Evolutionary conservation across 1,140 invertebrate genomes (phyloP).

Genomic region (Colletes gigas): DNA sequence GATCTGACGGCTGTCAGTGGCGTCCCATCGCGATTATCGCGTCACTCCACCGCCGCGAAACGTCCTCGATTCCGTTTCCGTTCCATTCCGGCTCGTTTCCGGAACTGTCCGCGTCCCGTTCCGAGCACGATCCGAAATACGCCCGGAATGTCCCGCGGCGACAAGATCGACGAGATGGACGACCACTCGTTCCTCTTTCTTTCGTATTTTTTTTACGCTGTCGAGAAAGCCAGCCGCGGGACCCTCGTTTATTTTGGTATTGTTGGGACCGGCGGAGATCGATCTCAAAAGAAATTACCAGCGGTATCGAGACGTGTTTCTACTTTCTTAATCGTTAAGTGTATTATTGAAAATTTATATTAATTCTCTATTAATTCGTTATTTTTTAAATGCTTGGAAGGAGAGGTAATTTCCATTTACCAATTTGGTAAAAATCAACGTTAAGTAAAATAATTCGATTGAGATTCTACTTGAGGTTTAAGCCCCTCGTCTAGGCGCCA

Average conservation of each 20-base stretch:
- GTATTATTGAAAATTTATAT: too few relatives aligned
- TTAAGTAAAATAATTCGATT: too few relatives aligned
- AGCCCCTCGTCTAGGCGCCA: too few relatives aligned
- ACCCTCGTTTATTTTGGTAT: too few relatives aligned
- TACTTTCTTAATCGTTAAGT: too few relatives aligned
- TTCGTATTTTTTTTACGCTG: too few relatives aligned
- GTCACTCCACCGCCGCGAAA: slow-evolving; percentile 28
- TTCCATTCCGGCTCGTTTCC: background rate
- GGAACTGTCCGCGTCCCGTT: slow-evolving; percentile 16
- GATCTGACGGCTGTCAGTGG: slow-evolving; percentile 46
- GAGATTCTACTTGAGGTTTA: too few relatives aligned
- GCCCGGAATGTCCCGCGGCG: slow-evolving; percentile 9
- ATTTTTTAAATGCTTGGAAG: too few relatives aligned
- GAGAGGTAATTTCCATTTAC: too few relatives aligned
- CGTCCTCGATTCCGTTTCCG: slow-evolving; percentile 27
- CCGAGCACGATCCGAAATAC: background rate
- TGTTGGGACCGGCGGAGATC: background rate
- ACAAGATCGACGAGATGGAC: slow-evolving; percentile 42
- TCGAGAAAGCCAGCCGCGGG: too few relatives aligned
- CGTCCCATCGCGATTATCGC: slow-evolving; percentile 56
- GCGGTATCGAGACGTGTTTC: background rate
- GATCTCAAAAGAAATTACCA: background rate
- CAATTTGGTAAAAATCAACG: too few relatives aligned
- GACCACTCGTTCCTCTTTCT: background rate
- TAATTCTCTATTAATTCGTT: too few relatives aligned